Evolutionary conservation across 2,888 invertebrate species (phyloP), one percentile per base, ranked within the genome.

Genomic region (Seira sanloemensis): DNA sequence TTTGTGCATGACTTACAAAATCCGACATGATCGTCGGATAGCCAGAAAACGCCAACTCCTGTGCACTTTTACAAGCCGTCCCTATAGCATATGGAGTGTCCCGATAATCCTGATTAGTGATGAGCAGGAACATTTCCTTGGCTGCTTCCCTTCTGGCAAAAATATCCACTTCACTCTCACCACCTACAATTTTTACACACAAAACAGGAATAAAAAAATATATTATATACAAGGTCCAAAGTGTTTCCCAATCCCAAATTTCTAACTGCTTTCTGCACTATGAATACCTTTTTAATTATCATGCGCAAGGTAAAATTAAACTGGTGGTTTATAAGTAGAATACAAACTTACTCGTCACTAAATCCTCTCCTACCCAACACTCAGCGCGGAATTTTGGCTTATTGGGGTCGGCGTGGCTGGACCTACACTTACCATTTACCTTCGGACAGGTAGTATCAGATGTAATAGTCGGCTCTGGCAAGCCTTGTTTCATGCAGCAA

Each of bases 141-240:
- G 86, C 88, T 12, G 88, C 83, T 37, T 84, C 27, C n/a, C 86
- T 21, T 23, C 80, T 83, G 9, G 88, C 88, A 67, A 87, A 62
- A 24, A 72, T 65, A 0, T 73, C 66, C 24, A 78, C 75, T 62
- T 88, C 88, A 71, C 88, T 88, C 24, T 77, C 27, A 4, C 82
- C 88, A 80, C 71, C 65, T 74, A 58, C 25, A 16, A 54, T 74
- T 27, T 23, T 18, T 37, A 72, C n/a, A 7, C n/a, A 68, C 54
- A 37, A 54, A 26, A 69, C 16, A 62, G n/a, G n/a, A n/a, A n/a
- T n/a, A n/a, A n/a, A n/a, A n/a, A n/a, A n/a, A n/a, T n/a, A n/a
- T n/a, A n/a, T n/a, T n/a, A n/a, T n/a, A n/a, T n/a, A n/a, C n/a
- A n/a, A n/a, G n/a, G n/a, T n/a, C n/a, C n/a, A n/a, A n/a, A n/a